These are phyloP conservation scores for Ophraella communa DNA, from an alignment of 2,888 invertebrate species.

Conservation along the genomic window DNA sequence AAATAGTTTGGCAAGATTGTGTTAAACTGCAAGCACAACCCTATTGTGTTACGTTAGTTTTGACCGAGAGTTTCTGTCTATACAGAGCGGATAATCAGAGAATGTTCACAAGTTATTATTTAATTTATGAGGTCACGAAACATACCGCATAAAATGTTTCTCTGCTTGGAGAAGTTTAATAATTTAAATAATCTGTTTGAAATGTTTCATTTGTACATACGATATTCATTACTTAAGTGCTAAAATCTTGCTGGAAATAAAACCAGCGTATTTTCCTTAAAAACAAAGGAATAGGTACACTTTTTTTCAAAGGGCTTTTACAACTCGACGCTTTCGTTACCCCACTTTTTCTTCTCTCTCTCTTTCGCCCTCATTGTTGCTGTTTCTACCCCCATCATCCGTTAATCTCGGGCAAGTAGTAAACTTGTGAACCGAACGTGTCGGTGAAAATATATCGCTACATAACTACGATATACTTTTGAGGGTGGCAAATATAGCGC, in stretches of 20 bases:
- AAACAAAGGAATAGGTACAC: conserved; percentile 5
- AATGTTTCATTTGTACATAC: not conserved
- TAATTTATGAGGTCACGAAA: no score
- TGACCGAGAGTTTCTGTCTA: no score
- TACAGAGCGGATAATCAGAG: no score
- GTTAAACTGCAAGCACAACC: no score
- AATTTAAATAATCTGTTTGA: no score
- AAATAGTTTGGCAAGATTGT: no score
- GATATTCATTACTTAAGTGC: not conserved
- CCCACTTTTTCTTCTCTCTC: no score
- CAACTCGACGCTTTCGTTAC: not conserved
- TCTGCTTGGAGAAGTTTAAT: no score
- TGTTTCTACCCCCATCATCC: conserved; percentile 1
- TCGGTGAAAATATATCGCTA: conserved; percentile 6
- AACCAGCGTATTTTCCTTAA: not conserved
- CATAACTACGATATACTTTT: conserved; percentile 1
- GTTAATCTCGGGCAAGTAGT: conserved; percentile 3
- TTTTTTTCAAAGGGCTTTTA: conserved; percentile 8
- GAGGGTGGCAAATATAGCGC: not conserved
- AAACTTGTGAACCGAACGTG: conserved; percentile 8
- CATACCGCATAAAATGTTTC: no score
- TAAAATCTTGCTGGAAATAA: not conserved
- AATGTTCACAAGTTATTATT: no score
- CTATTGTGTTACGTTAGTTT: no score
- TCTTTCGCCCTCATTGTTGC: not conserved